These are phyloP conservation scores for Papilio gigon DNA, from an alignment of 2,888 invertebrate species.

Conservation along the genomic window DNA sequence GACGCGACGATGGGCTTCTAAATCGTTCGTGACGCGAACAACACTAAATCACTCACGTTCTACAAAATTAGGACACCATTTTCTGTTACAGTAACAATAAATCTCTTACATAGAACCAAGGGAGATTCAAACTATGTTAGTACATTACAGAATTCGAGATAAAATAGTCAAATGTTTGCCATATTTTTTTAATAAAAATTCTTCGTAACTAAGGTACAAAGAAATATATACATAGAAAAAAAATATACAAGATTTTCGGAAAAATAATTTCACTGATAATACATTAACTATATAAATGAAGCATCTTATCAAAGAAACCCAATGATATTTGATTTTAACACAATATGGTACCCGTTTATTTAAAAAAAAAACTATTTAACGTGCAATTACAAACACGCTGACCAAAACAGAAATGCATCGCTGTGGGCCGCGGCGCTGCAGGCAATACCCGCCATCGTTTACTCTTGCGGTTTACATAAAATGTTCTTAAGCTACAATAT, in stretches of 20 bases:
- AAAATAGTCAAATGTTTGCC: background rate
- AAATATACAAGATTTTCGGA: too few species aligned
- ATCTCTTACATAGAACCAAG: constrained; percentile 10
- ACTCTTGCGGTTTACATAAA: constrained; percentile 25
- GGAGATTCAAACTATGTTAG: constrained; percentile 1
- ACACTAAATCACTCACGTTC: constrained; percentile 34
- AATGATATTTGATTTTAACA: background rate
- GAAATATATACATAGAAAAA: too few species aligned
- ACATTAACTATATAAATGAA: background rate
- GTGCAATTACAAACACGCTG: constrained; percentile 4
- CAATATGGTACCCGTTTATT: background rate
- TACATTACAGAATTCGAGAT: background rate
- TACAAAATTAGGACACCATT: constrained; percentile 38
- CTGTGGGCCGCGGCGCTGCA: constrained; percentile 13
- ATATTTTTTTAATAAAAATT: background rate
- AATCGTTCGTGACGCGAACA: constrained; percentile 34
- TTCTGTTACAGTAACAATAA: constrained; percentile 31
- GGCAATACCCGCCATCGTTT: constrained; percentile 10
- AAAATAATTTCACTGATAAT: too few species aligned
- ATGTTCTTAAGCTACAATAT: constrained; percentile 15
- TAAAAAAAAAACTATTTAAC: constrained; percentile 8
- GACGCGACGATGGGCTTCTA: constrained; percentile 39
- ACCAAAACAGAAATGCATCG: constrained; percentile 18
- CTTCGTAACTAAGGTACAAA: too few species aligned
- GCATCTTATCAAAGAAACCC: too few species aligned